phyloP scores from a whole-genome alignment of 2,113 vertebrate genomes.

The Coturnix japonica region DNA sequence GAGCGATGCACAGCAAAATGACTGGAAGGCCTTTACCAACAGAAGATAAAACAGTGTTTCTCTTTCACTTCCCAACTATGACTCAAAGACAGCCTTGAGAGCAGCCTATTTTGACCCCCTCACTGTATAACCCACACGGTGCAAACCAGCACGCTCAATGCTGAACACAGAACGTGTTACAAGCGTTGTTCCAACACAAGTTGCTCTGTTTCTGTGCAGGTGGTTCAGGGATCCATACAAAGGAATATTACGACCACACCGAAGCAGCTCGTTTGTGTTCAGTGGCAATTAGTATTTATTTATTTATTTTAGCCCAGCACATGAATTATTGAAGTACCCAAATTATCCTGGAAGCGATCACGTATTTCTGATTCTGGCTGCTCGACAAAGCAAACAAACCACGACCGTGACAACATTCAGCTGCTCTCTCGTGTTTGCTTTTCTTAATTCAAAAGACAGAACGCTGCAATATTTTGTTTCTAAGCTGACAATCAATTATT shows the following conservation, averaged over 20 bases:
- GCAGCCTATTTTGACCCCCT: not conserved
- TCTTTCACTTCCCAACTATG: not conserved
- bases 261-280: not conserved
- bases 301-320: not conserved
- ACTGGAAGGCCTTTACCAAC: not conserved
- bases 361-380: not conserved
- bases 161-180: not conserved
- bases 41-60: not conserved
- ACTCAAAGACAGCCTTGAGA: not conserved
- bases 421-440: not conserved
- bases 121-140: not conserved
- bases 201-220: not conserved
- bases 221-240: not conserved
- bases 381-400: not conserved
- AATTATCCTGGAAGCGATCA: not conserved
- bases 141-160: not conserved
- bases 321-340: constrained; percentile 38
- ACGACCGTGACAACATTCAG: not conserved
- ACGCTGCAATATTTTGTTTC: not conserved
- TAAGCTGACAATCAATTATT: not conserved
- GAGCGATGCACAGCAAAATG: not conserved
- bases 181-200: not conserved
- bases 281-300: not conserved
- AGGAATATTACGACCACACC: not conserved
- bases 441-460: not conserved